These are phyloP conservation scores for Sinocyclocheilus grahami DNA, from an alignment of 2,113 vertebrate species.

Conservation along the genomic window DNA sequence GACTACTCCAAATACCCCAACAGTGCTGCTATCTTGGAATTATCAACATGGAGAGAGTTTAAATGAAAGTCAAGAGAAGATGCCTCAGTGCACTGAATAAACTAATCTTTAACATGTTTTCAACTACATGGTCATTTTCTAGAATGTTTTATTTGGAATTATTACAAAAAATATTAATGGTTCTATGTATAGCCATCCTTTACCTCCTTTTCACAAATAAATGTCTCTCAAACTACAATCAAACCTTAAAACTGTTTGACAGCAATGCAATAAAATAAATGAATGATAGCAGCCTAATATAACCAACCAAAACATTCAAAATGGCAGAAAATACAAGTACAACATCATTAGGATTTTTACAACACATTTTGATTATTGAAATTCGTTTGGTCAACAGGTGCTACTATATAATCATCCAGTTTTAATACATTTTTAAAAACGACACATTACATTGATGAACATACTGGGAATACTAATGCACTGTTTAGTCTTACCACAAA, in stretches of 20 bases:
- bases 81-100: background rate
- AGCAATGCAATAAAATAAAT: background rate
- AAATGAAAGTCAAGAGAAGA: background rate
- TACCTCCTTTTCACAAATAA: too few species aligned
- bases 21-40: background rate
- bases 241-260: background rate
- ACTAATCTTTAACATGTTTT: background rate
- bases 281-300: background rate
- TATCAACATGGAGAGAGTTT: background rate
- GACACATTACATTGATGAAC: background rate
- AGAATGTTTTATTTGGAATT: background rate
- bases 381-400: too few species aligned
- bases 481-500: conserved; percentile 3
- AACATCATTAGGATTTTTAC: too few species aligned
- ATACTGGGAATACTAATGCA: too few species aligned
- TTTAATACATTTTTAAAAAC: background rate
- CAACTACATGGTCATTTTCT: background rate
- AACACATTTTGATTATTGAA: too few species aligned
- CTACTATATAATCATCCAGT: too few species aligned
- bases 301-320: background rate
- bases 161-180: background rate
- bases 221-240: too few species aligned
- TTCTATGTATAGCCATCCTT: too few species aligned
- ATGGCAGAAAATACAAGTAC: background rate
- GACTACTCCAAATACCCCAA: background rate